Evolutionary conservation across 1,140 invertebrate genomes (phyloP).

Genomic region (Leguminivora glycinivorella): DNA sequence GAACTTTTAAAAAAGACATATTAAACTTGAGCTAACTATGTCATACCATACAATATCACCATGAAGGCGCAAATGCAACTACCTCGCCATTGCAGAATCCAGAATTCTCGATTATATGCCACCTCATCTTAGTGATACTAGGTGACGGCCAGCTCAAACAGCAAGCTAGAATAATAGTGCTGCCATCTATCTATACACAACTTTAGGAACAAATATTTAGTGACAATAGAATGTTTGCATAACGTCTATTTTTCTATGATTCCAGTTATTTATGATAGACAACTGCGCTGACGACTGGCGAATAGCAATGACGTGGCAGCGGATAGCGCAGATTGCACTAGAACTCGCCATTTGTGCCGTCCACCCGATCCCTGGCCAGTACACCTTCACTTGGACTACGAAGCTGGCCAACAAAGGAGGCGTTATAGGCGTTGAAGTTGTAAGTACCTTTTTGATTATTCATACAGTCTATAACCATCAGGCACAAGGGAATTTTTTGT

Average conservation of each 20-base stretch:
- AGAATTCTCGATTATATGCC: no score
- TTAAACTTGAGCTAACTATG: no score
- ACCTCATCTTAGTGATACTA: no score
- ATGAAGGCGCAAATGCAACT: no score
- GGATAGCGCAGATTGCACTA: conserved; percentile 94
- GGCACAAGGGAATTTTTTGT: neutral
- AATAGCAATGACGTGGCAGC: conserved; percentile 99
- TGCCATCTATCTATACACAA: no score
- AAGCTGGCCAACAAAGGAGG: conserved; percentile 95
- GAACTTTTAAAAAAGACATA: no score
- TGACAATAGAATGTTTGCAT: neutral
- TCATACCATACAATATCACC: no score
- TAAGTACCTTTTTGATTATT: conserved; percentile 47
- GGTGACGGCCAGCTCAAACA: no score
- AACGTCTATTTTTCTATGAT: conserved; percentile 19
- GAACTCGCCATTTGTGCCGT: conserved; percentile 97
- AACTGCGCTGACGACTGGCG: conserved; percentile 99
- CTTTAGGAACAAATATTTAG: no score
- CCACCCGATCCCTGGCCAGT: conserved; percentile 97
- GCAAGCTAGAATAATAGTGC: no score
- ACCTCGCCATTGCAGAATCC: no score
- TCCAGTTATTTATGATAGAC: conserved; percentile 99
- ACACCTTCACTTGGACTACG: conserved; percentile 97
- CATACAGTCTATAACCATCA: neutral
- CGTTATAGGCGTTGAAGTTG: conserved; percentile 86